These are phyloP conservation scores for Masnerella sp. DNA, from an alignment of 2,888 invertebrate species.

Conservation along the genomic window DNA sequence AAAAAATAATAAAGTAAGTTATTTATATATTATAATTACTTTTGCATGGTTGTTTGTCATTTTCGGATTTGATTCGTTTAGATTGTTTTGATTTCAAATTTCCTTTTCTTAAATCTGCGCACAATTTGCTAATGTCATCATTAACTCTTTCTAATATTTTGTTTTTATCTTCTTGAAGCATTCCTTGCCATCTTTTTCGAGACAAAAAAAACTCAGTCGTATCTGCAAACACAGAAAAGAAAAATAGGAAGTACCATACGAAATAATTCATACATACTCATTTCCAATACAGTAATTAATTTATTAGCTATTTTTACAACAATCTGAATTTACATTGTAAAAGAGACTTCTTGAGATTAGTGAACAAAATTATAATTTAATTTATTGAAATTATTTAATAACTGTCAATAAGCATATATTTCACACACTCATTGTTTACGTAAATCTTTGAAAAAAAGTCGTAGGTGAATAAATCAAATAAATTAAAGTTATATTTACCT, in stretches of 20 bases:
- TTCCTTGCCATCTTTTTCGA: conserved; percentile 19
- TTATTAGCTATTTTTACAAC: too few relatives aligned
- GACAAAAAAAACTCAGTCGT: conserved; percentile 7
- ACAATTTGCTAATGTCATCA: conserved; percentile 20
- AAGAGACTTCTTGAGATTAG: too few relatives aligned
- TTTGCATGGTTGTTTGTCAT: neutral
- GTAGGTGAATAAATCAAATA: too few relatives aligned
- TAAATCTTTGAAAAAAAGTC: neutral
- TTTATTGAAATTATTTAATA: too few relatives aligned
- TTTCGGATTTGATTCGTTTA: neutral
- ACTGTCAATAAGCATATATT: neutral
- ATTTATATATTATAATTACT: too few relatives aligned
- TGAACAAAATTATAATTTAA: too few relatives aligned
- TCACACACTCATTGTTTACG: neutral
- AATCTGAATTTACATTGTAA: too few relatives aligned
- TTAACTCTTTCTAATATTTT: conserved; percentile 7
- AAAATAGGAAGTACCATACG: neutral
- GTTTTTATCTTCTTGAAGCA: conserved; percentile 21
- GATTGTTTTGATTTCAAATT: conserved; percentile 13
- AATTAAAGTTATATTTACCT: neutral
- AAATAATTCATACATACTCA: neutral
- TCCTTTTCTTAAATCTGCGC: conserved; percentile 23
- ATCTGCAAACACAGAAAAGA: neutral
- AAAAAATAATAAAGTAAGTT: too few relatives aligned
- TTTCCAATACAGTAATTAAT: neutral